Evolutionary conservation across 2,797 vertebrate genomes (phyloP), one percentile per base, ranked within the genome.

Genomic region (Danio choprae): DNA sequence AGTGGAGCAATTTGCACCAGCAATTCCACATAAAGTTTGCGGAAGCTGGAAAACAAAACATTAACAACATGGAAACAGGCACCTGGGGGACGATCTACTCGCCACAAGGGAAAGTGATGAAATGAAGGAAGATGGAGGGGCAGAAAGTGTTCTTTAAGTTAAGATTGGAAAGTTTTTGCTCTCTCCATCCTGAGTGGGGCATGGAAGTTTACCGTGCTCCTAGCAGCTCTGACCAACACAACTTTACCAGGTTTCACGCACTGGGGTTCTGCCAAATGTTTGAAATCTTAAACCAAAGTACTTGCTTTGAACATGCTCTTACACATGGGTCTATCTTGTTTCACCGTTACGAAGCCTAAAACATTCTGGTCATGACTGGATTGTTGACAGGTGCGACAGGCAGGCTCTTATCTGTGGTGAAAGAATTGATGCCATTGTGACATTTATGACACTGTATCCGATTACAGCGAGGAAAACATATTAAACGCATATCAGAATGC

Each of bases 201-300:
- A 79, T 77, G 65, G 70, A 81, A 38, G n/a, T 84, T 84, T 83
- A 70, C 73, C 48, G 77, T 70, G 51, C 84, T 74, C 48, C 69
- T 75, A 80, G 78, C 51, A 73, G 65, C 85, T 63, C 70, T 58
- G 65, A 67, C 79, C 71, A 84, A 70, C 60, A 64, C 85, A 85
- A 81, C 72, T 91, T 90, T 85, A 89, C 90, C 86, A 80, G 83
- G 91, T 92, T 93, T 86, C 91, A 91, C 60, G 7, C 87, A 78
- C 87, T 63, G 86, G 84, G 68, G 81, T 60, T 6, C 80, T 87
- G 91, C 92, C 92, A 93, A 92, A 90, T 87, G 88, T 93, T 93
- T 93, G 93, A 92, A 90, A 93, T 92, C 85, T 85, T 89, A 94
- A 87, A 92, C 89, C 88, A 86, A 90, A 87, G 84, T 88, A 90